Percentiles rank a stretch among this genome's conserved stretches.
Evolutionary conservation across 2,113 vertebrate genomes (phyloP).

Genomic region (Vimba vimba): DNA sequence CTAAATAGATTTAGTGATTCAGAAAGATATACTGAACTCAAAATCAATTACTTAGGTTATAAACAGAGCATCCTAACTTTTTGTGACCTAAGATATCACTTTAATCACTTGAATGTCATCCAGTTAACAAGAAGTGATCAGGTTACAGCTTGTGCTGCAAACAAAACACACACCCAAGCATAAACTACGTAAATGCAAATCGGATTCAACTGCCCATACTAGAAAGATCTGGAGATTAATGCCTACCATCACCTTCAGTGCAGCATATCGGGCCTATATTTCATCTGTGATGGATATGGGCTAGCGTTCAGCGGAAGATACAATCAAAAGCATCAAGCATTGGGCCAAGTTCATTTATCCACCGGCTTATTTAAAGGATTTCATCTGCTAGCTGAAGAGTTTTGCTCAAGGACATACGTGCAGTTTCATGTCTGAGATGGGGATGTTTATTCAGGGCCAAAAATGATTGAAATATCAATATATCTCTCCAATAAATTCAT

Average conservation of each 20-base stretch:
- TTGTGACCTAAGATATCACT: background rate
- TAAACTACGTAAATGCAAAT: background rate
- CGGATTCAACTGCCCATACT: background rate
- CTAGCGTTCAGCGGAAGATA: background rate
- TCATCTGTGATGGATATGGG: background rate
- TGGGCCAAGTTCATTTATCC: background rate
- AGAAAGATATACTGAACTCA: background rate
- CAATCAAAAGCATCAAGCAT: background rate
- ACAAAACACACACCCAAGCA: background rate
- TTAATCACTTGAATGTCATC: background rate
- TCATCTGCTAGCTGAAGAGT: background rate
- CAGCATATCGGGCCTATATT: background rate
- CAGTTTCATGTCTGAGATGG: background rate
- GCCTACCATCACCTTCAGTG: background rate
- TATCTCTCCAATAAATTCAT: background rate
- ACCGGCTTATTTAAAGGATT: background rate
- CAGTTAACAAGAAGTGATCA: background rate
- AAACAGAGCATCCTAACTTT: background rate
- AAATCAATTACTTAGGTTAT: background rate
- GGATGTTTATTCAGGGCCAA: background rate
- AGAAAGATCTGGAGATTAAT: background rate
- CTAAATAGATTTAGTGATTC: background rate
- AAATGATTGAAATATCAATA: background rate
- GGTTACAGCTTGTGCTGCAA: background rate
- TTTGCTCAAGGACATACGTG: background rate